Base-by-base conservation (phyloP, 2,113 vertebrate genomes). In the Triplophysa dalaica region DNA sequence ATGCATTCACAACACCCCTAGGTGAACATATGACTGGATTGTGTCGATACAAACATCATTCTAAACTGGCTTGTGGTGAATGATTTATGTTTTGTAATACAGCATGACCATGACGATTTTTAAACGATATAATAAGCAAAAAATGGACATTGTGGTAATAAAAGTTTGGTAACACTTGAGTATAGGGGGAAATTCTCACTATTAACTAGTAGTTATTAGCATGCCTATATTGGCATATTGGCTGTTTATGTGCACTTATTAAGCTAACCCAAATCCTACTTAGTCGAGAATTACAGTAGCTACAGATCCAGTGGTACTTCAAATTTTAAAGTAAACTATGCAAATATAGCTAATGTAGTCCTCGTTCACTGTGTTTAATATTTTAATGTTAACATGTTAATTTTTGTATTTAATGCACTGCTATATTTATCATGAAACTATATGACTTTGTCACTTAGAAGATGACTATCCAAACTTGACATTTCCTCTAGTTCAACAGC, bases 401-500 rank as follows among this genome's bases (percentile, higher is more conserved):
- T 38, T 29, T 38, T 7, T 38, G 54, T 58, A n/a, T 58, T n/a
- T 8, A 56, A 8, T 8, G 54, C 12, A 11, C 45, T 16, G 43
- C 9, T 8, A 21, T 58, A 19, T 58, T 58, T 21, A n/a, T 21
- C 6, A 62, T 17, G 29, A 66, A 80, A 5, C 61, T 29, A n/a
- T 45, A 64, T 52, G 41, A 29, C 2, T 45, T 63, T 70, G 52
- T 33, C 69, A 60, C 63, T 62, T 78, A 10, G 65, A 61, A 60
- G 3, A 1, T 11, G 38, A 52, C 4, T 50, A 14, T 38, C 76
- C 29, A 56, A 81, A 67, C 19, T 2, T 60, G 70, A 0, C 21
- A 66, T 48, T 54, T 73, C 52, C 22, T 50, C 58, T 13, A 33
- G 79, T 73, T 69, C 83, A 74, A 82, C 81, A 87, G 75, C 54